Evolutionary conservation across 2,113 vertebrate genomes (phyloP).

Genomic region (Osmerus mordax): DNA sequence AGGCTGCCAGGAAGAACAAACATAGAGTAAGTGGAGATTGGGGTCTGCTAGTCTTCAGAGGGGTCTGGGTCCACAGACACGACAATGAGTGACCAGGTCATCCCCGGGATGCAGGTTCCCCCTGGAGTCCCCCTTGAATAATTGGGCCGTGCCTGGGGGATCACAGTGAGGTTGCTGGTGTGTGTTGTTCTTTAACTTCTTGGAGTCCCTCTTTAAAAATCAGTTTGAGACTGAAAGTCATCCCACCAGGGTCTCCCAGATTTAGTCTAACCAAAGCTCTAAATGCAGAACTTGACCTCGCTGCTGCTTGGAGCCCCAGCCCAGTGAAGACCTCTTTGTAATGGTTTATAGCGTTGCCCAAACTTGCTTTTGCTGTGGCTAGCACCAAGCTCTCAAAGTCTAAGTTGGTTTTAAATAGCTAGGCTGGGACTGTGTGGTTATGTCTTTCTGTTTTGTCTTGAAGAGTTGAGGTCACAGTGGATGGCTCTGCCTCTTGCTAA

Average conservation of each 20-base stretch:
- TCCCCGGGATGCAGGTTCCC: constrained; percentile 39
- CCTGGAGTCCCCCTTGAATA: constrained; percentile 33
- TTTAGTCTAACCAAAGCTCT: constrained; percentile 15
- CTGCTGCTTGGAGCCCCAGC: constrained; percentile 49
- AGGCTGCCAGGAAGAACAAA: constrained; percentile 73
- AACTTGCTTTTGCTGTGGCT: constrained; percentile 63
- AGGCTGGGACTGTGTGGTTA: constrained; percentile 50
- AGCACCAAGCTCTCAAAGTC: constrained; percentile 27
- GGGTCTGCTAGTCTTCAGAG: constrained; percentile 37
- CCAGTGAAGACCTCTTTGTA: constrained; percentile 56
- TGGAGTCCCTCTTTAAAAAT: not conserved
- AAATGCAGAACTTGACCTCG: constrained; percentile 63
- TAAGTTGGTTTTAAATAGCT: constrained; percentile 65
- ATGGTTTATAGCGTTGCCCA: constrained; percentile 44
- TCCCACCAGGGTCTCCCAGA: not conserved
- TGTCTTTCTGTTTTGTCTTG: constrained; percentile 58
- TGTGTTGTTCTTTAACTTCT: not conserved
- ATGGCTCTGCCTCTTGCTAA: constrained; percentile 56
- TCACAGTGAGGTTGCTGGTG: constrained; percentile 33
- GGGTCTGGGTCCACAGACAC: constrained; percentile 41
- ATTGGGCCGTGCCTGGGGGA: constrained; percentile 47
- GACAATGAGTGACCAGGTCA: constrained; percentile 59
- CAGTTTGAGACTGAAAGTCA: not conserved
- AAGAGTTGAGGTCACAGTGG: constrained; percentile 50
- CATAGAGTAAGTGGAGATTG: constrained; percentile 67